Evolutionary conservation across 2,888 invertebrate genomes (phyloP).

Genomic region (Boloria euphrosyne): DNA sequence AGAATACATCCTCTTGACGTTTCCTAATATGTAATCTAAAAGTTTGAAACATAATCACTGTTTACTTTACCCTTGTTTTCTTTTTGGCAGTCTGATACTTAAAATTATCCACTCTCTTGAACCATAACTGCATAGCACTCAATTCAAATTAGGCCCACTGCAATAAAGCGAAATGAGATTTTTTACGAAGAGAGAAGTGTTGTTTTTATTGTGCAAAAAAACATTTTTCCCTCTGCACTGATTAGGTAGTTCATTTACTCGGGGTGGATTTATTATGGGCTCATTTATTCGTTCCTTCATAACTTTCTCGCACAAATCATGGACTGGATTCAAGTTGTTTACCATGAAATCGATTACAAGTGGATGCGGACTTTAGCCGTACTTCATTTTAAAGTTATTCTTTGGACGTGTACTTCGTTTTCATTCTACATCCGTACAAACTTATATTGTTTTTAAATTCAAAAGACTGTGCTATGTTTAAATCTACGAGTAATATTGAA

Average conservation of each 20-base stretch:
- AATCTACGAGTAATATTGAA: too few species aligned
- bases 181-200: conserved; percentile 75
- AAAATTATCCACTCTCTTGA: conserved; percentile 79
- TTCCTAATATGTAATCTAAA: conserved; percentile 20
- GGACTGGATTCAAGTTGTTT: conserved; percentile 31
- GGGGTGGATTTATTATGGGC: conserved; percentile 76
- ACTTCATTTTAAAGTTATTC: conserved; percentile 4
- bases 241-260: conserved; percentile 74
- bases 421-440: too few species aligned
- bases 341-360: conserved; percentile 42
- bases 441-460: too few species aligned
- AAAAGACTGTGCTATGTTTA: too few species aligned
- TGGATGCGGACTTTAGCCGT: conserved; percentile 8
- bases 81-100: conserved; percentile 57
- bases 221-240: conserved; percentile 59
- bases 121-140: conserved; percentile 80
- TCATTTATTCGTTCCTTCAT: conserved; percentile 62
- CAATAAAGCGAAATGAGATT: conserved; percentile 81
- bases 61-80: conserved; percentile 37
- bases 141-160: conserved; percentile 78
- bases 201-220: conserved; percentile 72
- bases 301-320: conserved; percentile 50
- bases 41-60: conserved; percentile 22
- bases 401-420: background rate
- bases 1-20: background rate